These are phyloP conservation scores for Acanthis flammea DNA, from an alignment of 2,797 vertebrate species.

Conservation along the genomic window DNA sequence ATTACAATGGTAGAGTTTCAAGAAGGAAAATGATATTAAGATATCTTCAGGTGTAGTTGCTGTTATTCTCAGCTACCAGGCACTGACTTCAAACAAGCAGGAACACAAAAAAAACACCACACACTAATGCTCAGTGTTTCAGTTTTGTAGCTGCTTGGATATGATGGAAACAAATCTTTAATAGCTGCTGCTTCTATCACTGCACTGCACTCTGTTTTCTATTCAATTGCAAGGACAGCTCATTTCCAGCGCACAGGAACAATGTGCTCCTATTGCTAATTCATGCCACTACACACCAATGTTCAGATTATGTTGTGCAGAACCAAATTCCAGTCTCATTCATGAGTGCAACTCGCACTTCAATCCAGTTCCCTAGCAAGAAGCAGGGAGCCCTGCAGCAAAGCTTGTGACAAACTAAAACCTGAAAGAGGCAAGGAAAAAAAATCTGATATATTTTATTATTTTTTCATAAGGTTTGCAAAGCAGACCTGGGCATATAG, in stretches of 20 bases:
- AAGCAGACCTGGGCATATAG: not conserved
- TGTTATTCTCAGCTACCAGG: not conserved
- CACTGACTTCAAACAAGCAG: not conserved
- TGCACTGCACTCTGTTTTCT: conserved; percentile 27
- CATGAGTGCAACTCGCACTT: not conserved
- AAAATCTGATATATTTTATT: not conserved
- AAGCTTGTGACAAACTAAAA: not conserved
- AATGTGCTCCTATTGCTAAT: conserved; percentile 50
- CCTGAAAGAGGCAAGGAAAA: not conserved
- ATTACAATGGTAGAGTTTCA: not conserved
- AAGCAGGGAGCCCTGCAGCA: conserved; percentile 7
- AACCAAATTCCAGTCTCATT: conserved; percentile 51
- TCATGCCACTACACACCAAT: conserved; percentile 34
- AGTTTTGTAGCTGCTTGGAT: conserved; percentile 30
- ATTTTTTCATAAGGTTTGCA: not conserved
- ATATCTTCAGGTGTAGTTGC: not conserved
- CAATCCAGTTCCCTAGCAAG: not conserved
- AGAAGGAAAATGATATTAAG: not conserved
- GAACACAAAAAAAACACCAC: not conserved
- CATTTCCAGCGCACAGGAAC: conserved; percentile 20
- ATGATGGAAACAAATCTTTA: conserved; percentile 59
- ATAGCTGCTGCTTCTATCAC: conserved; percentile 41
- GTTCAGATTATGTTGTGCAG: conserved; percentile 45
- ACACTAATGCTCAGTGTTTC: not conserved
- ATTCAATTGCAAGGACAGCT: conserved; percentile 58